phyloP scores from a whole-genome alignment of 2,797 vertebrate species.

The Synaphobranchus kaupii region DNA sequence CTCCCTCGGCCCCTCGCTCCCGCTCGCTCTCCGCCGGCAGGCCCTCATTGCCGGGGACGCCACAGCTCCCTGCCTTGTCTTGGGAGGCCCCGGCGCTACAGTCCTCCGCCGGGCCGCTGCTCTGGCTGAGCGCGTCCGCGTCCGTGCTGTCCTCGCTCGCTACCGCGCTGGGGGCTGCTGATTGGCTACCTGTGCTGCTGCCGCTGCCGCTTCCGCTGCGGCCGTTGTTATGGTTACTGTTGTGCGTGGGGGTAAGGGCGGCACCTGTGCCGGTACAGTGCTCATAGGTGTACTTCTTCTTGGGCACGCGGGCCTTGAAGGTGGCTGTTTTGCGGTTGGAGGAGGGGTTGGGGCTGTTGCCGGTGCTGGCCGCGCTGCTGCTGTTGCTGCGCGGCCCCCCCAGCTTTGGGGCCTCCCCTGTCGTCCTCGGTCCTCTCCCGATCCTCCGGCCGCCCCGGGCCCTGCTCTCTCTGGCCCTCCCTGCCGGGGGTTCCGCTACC shows the following conservation, averaged over 20 bases:
- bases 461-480: constrained; percentile 59
- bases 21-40: constrained; percentile 53
- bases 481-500: constrained; percentile 53
- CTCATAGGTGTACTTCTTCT: constrained; percentile 82
- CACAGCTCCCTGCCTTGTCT: constrained; percentile 27
- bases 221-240: constrained; percentile 66
- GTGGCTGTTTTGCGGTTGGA: constrained; percentile 89
- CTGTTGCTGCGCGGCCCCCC: constrained; percentile 50
- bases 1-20: constrained; percentile 51
- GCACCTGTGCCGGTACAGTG: constrained; percentile 72
- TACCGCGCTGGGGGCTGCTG: constrained; percentile 49
- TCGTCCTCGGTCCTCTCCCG: constrained; percentile 59
- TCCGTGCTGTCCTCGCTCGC: constrained; percentile 27
- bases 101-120: constrained; percentile 26
- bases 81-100: not conserved
- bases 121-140: constrained; percentile 34
- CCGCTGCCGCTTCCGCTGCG: constrained; percentile 52
- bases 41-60: not conserved
- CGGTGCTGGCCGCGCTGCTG: constrained; percentile 66
- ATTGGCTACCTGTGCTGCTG: constrained; percentile 68
- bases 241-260: constrained; percentile 55
- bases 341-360: constrained; percentile 66
- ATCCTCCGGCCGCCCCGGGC: constrained; percentile 56
- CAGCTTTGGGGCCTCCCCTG: constrained; percentile 43
- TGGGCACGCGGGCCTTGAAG: constrained; percentile 87